Evolutionary conservation across 2,113 vertebrate species (phyloP), one percentile per base, ranked within the genome.

Genomic region (Oxyruncus cristatus): DNA sequence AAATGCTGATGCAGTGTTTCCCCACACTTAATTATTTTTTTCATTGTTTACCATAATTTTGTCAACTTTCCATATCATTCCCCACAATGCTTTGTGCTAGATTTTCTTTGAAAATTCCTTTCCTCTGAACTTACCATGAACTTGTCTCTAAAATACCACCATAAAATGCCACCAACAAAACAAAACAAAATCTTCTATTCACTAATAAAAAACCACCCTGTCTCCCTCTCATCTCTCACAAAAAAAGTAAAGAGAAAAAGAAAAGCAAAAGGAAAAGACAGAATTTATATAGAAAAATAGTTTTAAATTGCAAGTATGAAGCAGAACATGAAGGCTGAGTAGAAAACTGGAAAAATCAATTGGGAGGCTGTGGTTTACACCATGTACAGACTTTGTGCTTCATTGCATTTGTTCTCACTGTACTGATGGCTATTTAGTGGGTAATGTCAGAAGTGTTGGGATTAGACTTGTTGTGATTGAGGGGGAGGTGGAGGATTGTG

Each of bases 21-120:
- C 95, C 58, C 76, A 88, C 85, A 95, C 66, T 98, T 97, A 97
- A 97, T 98, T 97, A 96, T 97, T 98, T 96, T 37, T 93, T 92
- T 74, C n/a, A 96, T 97, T 97, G 96, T 98, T 98, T 97, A 94
- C 97, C 85, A 91, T 96, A 74, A 91, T 97, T 98, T 98, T 96
- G 96, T 97, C 96, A 97, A 92, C 93, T 97, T 97, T 97, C 97
- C 94, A 75, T 98, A 97, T 97, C 89, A 59, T 97, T 98, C 90
- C 96, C 95, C 97, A 97, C 77, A 98, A 96, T 98, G 85, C 97
- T 88, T 97, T 97, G 93, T 92, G 77, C 50, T 96, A 76, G 74
- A 93, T 97, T 98, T 97, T 97, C 97, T 98, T 98, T 98, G 97
- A 97, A 97, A 97, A 98, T 98, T 98, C 95, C 82, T 98, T 98